These are phyloP conservation scores for Patella pellucida DNA, from an alignment of 2,888 invertebrate species.

Conservation along the genomic window DNA sequence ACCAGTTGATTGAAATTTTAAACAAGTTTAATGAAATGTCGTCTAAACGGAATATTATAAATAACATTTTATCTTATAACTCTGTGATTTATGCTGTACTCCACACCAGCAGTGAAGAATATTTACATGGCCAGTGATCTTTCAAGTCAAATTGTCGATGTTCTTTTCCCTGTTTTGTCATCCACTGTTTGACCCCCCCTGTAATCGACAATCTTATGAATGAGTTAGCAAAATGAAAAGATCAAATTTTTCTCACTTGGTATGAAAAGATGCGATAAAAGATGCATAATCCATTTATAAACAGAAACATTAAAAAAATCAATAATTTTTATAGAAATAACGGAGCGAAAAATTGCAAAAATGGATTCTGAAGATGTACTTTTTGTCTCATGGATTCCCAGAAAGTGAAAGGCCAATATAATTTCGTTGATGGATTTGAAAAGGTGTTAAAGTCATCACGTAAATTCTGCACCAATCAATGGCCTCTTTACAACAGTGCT, in stretches of 20 bases:
- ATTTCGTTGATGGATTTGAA: neutral
- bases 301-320: neutral
- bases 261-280: neutral
- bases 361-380: no score
- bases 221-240: neutral
- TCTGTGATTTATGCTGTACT: no score
- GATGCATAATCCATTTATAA: neutral
- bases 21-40: no score
- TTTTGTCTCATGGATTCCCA: no score
- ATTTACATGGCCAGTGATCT: neutral
- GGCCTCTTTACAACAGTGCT: neutral
- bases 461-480: neutral
- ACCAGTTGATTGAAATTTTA: no score
- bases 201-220: slow-evolving; percentile 7
- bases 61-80: no score
- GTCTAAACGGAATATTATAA: no score
- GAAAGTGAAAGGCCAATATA: no score
- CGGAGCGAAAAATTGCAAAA: neutral
- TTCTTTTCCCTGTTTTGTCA: neutral
- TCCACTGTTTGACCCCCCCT: neutral
- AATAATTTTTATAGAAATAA: neutral
- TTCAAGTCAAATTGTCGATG: neutral
- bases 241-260: neutral
- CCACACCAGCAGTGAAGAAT: no score
- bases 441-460: neutral